Base-by-base conservation (phyloP, 2,797 vertebrate genomes). In the Atherinosoma microstoma region DNA sequence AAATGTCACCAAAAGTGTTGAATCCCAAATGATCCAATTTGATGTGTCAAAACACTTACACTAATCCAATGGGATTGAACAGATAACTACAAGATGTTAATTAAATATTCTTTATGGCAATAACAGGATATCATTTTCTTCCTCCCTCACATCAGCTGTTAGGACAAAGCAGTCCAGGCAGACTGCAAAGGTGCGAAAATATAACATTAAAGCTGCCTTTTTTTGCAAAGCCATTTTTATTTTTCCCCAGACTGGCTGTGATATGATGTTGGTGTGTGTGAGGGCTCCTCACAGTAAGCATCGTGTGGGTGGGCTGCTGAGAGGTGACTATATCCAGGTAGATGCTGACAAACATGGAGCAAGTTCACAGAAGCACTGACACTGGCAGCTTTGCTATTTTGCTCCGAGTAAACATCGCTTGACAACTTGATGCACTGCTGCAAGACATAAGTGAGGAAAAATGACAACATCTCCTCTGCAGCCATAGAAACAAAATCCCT, bases 81-180 rank as follows among this genome's bases (percentile, higher is more conserved):
- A 38, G 72, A 64, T 78, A 40, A 53, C 22, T 67, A 45, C 10
- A 49, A 75, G 47, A 80, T 77, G 73, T 83, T 73, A 35, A 81
- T 83, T 72, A 35, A 81, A 75, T 20, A 56, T 88, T 85, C 67
- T 69, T 83, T 77, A 91, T 87, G 82, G 87, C 85, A 90, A 88
- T 85, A 73, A 73, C 49, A 53, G 40, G 27, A 2, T 35, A 61
- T 86, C 30, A 27, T 73, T 63, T 49, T 20, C 73, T 67, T 71
- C 58, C 64, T 76, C 67, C 72, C 32, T 47, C 15, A 79, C 64
- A 40, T 78, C 71, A 62, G 57, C 36, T 53, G 64, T 67, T 38
- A 64, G 53, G 58, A 76, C 74, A 36, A 79, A 69, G 60, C 66
- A 67, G 29, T 64, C 58, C 10, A 42, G 65, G 18, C 32, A 34